Percentiles rank a stretch among this genome's conserved stretches.
These are phyloP conservation scores for Lordiphosa andalusiaca DNA, from an alignment of 2,888 invertebrate genomes.

Conservation along the genomic window DNA sequence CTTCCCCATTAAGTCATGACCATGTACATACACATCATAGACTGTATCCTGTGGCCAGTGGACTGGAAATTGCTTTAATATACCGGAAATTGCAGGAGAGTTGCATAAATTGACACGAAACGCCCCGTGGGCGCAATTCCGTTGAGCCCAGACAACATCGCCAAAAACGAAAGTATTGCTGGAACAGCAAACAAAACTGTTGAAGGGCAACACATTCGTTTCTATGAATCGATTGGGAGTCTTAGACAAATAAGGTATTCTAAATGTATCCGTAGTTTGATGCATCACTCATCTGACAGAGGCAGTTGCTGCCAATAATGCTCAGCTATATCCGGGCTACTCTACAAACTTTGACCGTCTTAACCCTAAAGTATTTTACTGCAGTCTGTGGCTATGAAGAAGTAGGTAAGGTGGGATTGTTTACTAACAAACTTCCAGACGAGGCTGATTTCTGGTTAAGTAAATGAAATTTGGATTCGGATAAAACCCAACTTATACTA, in stretches of 20 bases:
- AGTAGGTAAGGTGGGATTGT: too few relatives aligned
- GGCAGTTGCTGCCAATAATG: not conserved
- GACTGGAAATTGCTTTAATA: constrained; percentile 75
- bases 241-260: constrained; percentile 1
- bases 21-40: constrained; percentile 23
- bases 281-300: not conserved
- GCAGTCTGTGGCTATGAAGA: too few relatives aligned
- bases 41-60: constrained; percentile 36
- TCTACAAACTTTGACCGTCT: not conserved
- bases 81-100: constrained; percentile 72
- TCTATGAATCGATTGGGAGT: not conserved
- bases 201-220: not conserved
- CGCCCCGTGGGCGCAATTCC: constrained; percentile 76
- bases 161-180: constrained; percentile 45
- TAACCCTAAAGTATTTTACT: too few relatives aligned
- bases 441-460: too few relatives aligned
- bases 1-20: constrained; percentile 50
- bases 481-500: too few relatives aligned
- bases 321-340: not conserved
- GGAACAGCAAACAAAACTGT: not conserved
- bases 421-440: too few relatives aligned
- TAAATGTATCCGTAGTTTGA: too few relatives aligned
- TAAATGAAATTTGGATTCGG: too few relatives aligned
- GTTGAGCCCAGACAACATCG: constrained; percentile 29
- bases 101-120: constrained; percentile 78